Base-by-base conservation (phyloP, 2,113 vertebrate species). In the Elephas maximus region DNA sequence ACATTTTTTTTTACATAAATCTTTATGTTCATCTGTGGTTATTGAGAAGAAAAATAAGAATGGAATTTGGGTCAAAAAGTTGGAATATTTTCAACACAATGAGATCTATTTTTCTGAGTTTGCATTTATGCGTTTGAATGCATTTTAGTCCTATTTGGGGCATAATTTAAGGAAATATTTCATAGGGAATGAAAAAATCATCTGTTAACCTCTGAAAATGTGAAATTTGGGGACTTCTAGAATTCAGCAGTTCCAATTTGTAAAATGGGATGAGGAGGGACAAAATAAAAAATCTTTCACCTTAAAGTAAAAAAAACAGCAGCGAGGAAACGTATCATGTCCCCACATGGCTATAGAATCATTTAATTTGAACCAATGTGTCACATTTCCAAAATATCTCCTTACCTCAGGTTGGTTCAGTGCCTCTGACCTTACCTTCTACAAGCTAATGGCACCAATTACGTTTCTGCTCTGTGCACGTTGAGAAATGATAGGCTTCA, bases 131-230 rank as follows among this genome's bases (percentile, higher is more conserved):
- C 17, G 44, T 62, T 71, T 83, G 37, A 93, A 84, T 90, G 21
- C 44, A 65, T 79, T 88, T 83, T 82, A 51, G 33, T 60, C 15
- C 69, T 33, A 51, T 69, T 53, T 76, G 1, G 84, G 17, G 6
- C 33, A 69, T 33, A 81, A 24, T 80, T 79, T 21, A 79, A 63
- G n/a, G 21, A 41, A 71, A 41, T 87, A 76, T 85, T 94, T 95
- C 30, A 79, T 6, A 62, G 45, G 63, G 23, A 96, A 92, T 21
- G 26, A 48, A 26, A 67, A 60, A 78, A 18, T 23, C 17, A 41
- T 57, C 60, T 63, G 30, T 83, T 90, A 78, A 41, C 41, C 24
- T 93, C 51, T 95, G 65, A 85, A 97, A 84, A 71, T 30, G 60
- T 14, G 51, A 79, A 67, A 69, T 30, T 82, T 48, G 21, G 3